Evolutionary conservation across 2,888 invertebrate species (phyloP).

Genomic region (Cartodere bifasciata): DNA sequence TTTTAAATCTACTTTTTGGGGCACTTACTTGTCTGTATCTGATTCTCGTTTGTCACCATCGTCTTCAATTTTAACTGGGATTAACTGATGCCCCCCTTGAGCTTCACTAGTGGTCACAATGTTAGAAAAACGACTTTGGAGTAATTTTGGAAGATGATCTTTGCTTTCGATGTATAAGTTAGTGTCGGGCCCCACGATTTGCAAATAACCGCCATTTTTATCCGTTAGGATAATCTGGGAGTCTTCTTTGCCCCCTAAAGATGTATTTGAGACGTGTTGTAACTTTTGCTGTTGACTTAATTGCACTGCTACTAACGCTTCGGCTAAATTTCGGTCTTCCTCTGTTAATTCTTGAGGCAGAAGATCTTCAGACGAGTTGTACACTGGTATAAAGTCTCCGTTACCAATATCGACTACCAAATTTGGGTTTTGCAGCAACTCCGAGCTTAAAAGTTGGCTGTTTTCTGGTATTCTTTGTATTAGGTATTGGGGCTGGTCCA

Average conservation of each 20-base stretch:
- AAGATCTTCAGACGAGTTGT: constrained; percentile 33
- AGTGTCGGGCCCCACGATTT: constrained; percentile 30
- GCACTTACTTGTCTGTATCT: constrained; percentile 11
- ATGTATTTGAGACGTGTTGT: constrained; percentile 34
- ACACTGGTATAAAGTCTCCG: constrained; percentile 33
- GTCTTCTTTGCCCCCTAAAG: constrained; percentile 22
- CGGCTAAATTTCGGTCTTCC: constrained; percentile 47
- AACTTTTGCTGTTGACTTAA: constrained; percentile 47
- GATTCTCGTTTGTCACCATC: constrained; percentile 11
- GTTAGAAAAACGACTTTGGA: neutral
- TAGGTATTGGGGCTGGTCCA: constrained; percentile 31
- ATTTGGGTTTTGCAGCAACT: constrained; percentile 31
- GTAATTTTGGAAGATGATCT: constrained; percentile 17
- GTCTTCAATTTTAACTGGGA: constrained; percentile 7
- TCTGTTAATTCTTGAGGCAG: constrained; percentile 38
- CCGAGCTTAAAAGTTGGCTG: constrained; percentile 30
- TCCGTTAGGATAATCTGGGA: constrained; percentile 28
- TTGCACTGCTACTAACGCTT: constrained; percentile 49
- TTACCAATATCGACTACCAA: constrained; percentile 33
- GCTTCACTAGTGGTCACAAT: neutral
- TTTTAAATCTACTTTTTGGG: neutral
- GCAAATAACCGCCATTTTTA: constrained; percentile 27
- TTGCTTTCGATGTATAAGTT: constrained; percentile 28
- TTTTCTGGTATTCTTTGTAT: constrained; percentile 33
- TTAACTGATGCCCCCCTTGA: neutral